A percentile compares a stretch with the other conserved stretches of the same genome.
Evolutionary conservation across 1,140 invertebrate genomes (phyloP).

Genomic region (Brachionus angularis): DNA sequence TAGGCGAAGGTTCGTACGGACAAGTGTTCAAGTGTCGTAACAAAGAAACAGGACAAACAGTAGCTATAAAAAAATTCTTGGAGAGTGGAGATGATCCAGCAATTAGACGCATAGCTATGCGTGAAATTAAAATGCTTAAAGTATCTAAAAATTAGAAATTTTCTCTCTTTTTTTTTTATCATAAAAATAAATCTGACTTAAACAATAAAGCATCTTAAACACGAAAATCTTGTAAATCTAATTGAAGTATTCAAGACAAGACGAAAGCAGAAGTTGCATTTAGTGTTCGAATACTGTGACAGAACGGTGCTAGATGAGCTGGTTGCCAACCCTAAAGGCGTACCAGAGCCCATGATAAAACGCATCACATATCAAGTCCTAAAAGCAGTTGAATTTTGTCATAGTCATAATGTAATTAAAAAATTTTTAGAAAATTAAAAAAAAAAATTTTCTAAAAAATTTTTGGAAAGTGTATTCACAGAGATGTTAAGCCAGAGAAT

Average conservation of each 20-base stretch:
- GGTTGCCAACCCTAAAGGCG: slow-evolving; percentile 77
- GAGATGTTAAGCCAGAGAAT: slow-evolving; percentile 98
- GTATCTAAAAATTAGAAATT: too few species aligned
- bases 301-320: slow-evolving; percentile 91
- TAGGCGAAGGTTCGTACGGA: slow-evolving; percentile 97
- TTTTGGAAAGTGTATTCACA: slow-evolving; percentile 72
- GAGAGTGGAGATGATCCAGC: slow-evolving; percentile 97
- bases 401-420: slow-evolving; percentile 71
- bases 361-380: slow-evolving; percentile 92
- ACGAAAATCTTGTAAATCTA: slow-evolving; percentile 92
- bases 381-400: slow-evolving; percentile 89
- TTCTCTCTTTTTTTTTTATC: slow-evolving; percentile 44
- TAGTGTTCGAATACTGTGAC: slow-evolving; percentile 98
- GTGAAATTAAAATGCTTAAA: slow-evolving; percentile 95
- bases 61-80: slow-evolving; percentile 97
- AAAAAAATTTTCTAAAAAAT: slow-evolving; percentile 44
- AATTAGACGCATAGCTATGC: slow-evolving; percentile 92
- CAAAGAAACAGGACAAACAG: slow-evolving; percentile 85
- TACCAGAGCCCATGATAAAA: slow-evolving; percentile 81
- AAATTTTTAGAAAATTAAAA: background rate
- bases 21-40: slow-evolving; percentile 97
- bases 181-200: background rate
- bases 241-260: slow-evolving; percentile 84
- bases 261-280: slow-evolving; percentile 86
- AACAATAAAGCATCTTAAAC: slow-evolving; percentile 89